Evolutionary conservation across 2,797 vertebrate species (phyloP).

Genomic region (Gallirallus australis): DNA sequence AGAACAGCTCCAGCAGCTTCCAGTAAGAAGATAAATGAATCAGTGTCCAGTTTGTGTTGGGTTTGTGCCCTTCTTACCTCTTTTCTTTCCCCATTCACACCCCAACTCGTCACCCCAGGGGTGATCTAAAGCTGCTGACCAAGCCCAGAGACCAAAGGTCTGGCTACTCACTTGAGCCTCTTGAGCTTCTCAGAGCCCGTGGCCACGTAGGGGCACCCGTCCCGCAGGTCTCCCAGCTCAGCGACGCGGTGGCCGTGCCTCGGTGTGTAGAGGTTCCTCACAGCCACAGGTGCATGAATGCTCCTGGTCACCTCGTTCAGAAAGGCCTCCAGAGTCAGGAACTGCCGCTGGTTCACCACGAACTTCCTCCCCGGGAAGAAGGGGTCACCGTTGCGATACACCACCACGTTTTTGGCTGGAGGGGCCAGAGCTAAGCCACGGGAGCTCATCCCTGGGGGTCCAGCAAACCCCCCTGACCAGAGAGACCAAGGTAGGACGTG

Average conservation of each 20-base stretch:
- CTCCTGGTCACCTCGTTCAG: constrained; percentile 87
- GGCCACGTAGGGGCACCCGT: constrained; percentile 88
- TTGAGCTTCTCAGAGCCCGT: constrained; percentile 90
- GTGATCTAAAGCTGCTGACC: neutral
- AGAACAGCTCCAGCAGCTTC: neutral
- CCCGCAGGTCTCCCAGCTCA: constrained; percentile 82
- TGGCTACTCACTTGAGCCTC: constrained; percentile 88
- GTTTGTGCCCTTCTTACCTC: neutral
- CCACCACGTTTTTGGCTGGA: constrained; percentile 86
- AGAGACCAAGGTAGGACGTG: rapidly evolving
- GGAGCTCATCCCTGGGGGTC: neutral
- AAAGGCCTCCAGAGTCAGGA: constrained; percentile 88
- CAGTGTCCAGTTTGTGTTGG: rapidly evolving
- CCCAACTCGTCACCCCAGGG: neutral
- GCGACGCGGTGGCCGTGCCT: constrained; percentile 81
- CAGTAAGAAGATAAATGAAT: neutral
- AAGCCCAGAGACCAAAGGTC: neutral
- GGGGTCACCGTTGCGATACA: constrained; percentile 91
- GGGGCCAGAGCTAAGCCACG: constrained; percentile 55
- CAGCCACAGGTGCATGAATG: constrained; percentile 82
- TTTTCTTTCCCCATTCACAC: neutral
- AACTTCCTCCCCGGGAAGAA: constrained; percentile 87
- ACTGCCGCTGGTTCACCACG: constrained; percentile 86
- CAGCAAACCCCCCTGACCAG: neutral
- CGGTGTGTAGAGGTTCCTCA: constrained; percentile 89